Evolutionary conservation across 1,140 invertebrate species (phyloP).

Genomic region (Camponotus floridanus): DNA sequence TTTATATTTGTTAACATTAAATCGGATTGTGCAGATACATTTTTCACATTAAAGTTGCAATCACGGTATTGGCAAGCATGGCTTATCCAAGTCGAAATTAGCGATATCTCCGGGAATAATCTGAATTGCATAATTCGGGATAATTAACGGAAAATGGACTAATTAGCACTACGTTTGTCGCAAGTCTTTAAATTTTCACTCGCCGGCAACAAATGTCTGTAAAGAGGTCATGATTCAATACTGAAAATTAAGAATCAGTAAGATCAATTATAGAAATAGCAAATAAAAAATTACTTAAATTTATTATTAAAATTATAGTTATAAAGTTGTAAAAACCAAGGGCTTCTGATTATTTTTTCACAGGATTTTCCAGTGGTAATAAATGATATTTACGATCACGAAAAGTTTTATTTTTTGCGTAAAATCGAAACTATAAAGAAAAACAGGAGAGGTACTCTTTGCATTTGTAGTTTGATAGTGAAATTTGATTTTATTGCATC

Average conservation of each 20-base stretch:
- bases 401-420: not conserved
- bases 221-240: not conserved
- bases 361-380: not conserved
- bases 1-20: slow-evolving; percentile 40
- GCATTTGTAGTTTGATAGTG: not conserved
- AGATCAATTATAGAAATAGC: not conserved
- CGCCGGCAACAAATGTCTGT: slow-evolving; percentile 12
- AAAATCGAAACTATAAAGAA: not conserved
- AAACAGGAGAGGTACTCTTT: not conserved
- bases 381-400: not conserved
- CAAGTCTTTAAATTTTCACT: slow-evolving; percentile 51
- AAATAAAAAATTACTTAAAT: not conserved
- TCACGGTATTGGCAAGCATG: not conserved
- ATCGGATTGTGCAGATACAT: slow-evolving; percentile 11
- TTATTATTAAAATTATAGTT: not conserved
- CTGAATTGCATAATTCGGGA: slow-evolving; percentile 17
- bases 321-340: not conserved
- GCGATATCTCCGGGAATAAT: slow-evolving; percentile 3
- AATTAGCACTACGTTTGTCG: slow-evolving; percentile 18
- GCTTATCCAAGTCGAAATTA: slow-evolving; percentile 18
- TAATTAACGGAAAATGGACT: slow-evolving; percentile 55
- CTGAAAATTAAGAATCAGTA: slow-evolving; percentile 15
- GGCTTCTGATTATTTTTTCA: not conserved
- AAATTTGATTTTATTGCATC: not conserved
- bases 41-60: slow-evolving; percentile 26